Evolutionary conservation across 1,140 invertebrate species (phyloP).

Genomic region (Diachasmimorpha longicaudata): DNA sequence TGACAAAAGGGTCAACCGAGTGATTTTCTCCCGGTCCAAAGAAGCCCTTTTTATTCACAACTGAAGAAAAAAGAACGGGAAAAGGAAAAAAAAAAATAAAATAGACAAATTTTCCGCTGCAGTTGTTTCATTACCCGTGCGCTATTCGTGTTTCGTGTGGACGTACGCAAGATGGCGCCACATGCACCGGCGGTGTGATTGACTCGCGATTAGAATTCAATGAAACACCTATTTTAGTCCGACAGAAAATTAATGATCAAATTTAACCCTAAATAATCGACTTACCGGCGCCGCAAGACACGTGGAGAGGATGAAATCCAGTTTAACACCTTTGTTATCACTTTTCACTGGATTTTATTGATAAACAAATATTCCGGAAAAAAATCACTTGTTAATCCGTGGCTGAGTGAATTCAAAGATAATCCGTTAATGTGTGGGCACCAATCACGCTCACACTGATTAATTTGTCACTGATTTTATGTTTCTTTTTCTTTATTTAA

Average conservation of each 20-base stretch:
- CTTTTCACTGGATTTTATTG: constrained; percentile 27
- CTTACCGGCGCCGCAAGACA: constrained; percentile 54
- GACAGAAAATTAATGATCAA: background rate
- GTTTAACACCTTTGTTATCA: constrained; percentile 41
- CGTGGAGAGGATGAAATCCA: constrained; percentile 52
- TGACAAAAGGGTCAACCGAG: background rate
- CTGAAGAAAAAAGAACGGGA: no score
- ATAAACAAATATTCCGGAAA: constrained; percentile 20
- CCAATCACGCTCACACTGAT: constrained; percentile 20
- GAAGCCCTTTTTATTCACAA: background rate
- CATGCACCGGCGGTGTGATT: background rate
- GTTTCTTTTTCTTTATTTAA: no score
- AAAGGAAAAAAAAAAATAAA: background rate
- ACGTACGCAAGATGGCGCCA: constrained; percentile 11
- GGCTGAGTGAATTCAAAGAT: background rate
- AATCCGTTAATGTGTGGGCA: constrained; percentile 26
- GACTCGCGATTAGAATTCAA: background rate
- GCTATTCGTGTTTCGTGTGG: background rate
- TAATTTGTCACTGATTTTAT: background rate
- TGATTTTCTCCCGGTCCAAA: background rate
- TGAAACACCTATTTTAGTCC: background rate
- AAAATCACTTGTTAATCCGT: constrained; percentile 16
- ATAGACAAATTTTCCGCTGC: background rate
- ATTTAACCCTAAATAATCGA: constrained; percentile 5
- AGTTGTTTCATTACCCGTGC: background rate